Conservation (phyloP, 2,797 vertebrate genomes). For the Pseudochirops cupreus region DNA sequence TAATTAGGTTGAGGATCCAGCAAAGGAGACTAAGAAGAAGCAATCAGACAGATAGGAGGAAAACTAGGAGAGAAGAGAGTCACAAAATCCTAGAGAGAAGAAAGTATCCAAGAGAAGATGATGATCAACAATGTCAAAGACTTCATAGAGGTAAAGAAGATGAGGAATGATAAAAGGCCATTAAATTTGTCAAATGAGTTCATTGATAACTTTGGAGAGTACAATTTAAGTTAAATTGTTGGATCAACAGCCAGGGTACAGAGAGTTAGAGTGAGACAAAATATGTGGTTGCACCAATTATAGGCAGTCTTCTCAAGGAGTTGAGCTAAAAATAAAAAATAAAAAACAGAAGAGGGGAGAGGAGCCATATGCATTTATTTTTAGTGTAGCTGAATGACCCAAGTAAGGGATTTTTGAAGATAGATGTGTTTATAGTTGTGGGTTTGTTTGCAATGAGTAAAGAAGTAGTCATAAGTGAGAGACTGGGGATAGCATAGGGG, state of each 20-base stretch:
- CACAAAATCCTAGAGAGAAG: not conserved
- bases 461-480: not conserved
- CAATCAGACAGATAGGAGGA: too few species aligned
- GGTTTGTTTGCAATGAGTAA: not conserved
- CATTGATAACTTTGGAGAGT: not conserved
- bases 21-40: too few species aligned
- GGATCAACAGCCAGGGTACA: not conserved
- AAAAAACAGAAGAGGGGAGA: too few species aligned
- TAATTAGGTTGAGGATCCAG: too few species aligned
- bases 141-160: not conserved
- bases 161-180: not conserved
- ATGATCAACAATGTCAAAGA: not conserved
- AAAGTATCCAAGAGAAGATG: not conserved
- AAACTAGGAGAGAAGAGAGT: not conserved
- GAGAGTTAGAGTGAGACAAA: not conserved
- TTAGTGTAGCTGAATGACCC: not conserved
- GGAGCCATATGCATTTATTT: not conserved
- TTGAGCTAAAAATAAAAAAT: not conserved
- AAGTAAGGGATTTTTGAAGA: not conserved
- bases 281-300: not conserved
- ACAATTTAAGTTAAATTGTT: not conserved
- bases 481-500: not conserved
- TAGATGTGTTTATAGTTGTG: not conserved
- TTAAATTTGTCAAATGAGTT: too few species aligned
- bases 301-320: not conserved